Conservation (phyloP, 2,797 vertebrate genomes). For the Tolypeutes matacus region DNA sequence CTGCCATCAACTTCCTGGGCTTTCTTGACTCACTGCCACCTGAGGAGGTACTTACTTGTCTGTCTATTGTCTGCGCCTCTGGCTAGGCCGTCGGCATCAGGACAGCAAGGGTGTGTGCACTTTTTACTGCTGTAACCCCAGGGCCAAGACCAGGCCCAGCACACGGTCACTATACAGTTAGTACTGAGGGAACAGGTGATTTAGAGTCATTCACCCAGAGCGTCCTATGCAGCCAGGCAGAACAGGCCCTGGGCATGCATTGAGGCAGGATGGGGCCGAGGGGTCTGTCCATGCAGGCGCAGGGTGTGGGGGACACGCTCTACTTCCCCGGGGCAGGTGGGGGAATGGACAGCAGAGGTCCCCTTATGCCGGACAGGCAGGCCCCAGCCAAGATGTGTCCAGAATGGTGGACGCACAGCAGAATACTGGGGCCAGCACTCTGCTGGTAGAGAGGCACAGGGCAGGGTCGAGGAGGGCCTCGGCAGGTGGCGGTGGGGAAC, state of each 20-base stretch:
- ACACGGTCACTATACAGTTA: background rate
- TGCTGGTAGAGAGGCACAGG: background rate
- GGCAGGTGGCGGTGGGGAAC: background rate
- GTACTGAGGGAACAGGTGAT: background rate
- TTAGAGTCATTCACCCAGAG: background rate
- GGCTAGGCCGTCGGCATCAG: background rate
- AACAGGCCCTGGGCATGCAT: background rate
- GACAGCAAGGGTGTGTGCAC: background rate
- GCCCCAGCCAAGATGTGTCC: background rate
- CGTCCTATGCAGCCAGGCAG: background rate
- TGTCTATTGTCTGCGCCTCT: background rate
- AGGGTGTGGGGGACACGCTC: background rate
- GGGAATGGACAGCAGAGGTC: too few relatives aligned
- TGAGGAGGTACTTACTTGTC: background rate
- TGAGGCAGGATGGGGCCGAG: background rate
- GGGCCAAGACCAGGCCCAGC: background rate
- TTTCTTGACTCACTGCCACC: background rate
- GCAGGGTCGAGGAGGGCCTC: too few relatives aligned
- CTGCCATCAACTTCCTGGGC: too few relatives aligned
- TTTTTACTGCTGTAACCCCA: background rate
- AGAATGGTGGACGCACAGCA: background rate
- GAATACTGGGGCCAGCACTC: background rate
- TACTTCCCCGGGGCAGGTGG: background rate
- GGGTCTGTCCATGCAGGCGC: background rate
- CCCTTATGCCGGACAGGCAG: background rate